Conservation (phyloP, 2,797 vertebrate genomes). For the Moxostoma hubbsi region DNA sequence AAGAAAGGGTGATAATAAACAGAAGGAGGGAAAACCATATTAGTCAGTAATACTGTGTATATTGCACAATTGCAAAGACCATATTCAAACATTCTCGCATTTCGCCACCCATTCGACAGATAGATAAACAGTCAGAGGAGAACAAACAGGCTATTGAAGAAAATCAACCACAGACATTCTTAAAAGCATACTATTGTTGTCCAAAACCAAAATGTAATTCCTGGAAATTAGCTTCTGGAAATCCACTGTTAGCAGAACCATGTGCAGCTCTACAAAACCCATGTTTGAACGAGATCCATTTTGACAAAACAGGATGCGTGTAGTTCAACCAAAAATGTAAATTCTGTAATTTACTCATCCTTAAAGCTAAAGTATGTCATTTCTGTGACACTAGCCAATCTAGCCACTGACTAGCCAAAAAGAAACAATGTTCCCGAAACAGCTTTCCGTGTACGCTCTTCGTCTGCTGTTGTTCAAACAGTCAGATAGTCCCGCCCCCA, state of each 20-base stretch:
- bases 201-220: neutral
- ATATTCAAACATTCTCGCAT: neutral
- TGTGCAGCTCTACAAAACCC: too few species aligned
- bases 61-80: slow-evolving; percentile 15
- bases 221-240: neutral
- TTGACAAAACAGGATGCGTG: neutral
- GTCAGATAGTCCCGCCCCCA: too few species aligned
- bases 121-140: slow-evolving; percentile 19
- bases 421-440: too few species aligned
- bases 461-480: too few species aligned
- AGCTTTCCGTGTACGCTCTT: too few species aligned
- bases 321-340: neutral
- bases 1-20: slow-evolving; percentile 37
- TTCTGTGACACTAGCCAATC: too few species aligned
- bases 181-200: neutral
- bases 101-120: neutral
- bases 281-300: neutral
- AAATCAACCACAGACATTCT: neutral
- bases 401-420: too few species aligned
- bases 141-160: neutral
- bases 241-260: neutral
- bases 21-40: slow-evolving; percentile 1
- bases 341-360: too few species aligned
- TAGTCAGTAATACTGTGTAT: neutral
- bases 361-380: too few species aligned